Evolutionary conservation across 2,888 invertebrate species (phyloP), one percentile per base, ranked within the genome.

Genomic region (Scaeva pyrastri): DNA sequence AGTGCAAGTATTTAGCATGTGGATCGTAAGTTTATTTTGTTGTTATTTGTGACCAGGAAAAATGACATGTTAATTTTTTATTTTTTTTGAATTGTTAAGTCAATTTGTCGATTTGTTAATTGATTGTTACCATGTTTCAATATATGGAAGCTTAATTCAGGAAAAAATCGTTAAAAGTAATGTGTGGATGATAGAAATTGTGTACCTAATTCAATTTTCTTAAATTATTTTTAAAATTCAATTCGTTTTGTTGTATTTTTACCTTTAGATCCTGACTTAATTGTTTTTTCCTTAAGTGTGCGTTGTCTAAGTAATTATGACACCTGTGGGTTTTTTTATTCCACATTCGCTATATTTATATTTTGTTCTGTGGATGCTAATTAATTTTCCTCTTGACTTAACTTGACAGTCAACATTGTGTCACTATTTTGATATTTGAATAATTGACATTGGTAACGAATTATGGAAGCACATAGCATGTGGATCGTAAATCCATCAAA

Each of bases 351-450:
- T 8, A 48, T 21, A 7, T 19, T 14, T 52, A 1, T 31, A n/a
- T n/a, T 10, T 64, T 39, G 50, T 64, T 21, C 14, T 45, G 5
- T 5, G 52, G 58, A 21, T 41, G 72, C 56, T 85, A 86, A 86
- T 81, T 86, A 81, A 86, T 86, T 81, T 81, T 73, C 62, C 36
- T 55, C 23, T 55, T 76, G 48, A 76, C 39, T 86, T 16, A 56
- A 43, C 23, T 68, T 16, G 14, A 43, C 10, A 74, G 21, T 72
- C 31, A 66, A 60, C 45, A 52, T 55, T 23, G 60, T 84, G 75
- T 66, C 72, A 78, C 16, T 31, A 16, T 11, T 45, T n/a, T 73
- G 16, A 56, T 26, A 19, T 78, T 83, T 26, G 12, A 74, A 74
- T 73, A 81, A 81, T 73, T 81, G 70, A 76, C 77, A 74, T 73